phyloP scores from a whole-genome alignment of 35 echinoderm and acorn worm species.

The Ophioderma brevispina region DNA sequence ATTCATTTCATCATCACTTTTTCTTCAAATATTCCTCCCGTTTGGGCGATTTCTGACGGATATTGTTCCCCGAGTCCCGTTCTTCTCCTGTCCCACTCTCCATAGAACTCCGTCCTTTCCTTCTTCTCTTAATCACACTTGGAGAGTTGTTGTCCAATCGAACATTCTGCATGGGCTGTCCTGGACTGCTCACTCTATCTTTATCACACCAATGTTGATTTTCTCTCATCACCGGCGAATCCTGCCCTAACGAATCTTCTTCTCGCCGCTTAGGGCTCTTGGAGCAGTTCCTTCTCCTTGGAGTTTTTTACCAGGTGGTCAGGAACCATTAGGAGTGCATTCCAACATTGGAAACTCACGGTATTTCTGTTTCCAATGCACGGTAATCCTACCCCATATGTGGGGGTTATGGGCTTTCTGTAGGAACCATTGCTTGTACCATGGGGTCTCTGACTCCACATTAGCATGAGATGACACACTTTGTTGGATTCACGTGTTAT shows the following conservation, averaged over 20 bases:
- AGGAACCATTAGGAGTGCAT: slow-evolving; percentile 14
- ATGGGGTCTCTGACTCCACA: not conserved
- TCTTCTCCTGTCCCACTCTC: not conserved
- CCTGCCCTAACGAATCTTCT: not conserved
- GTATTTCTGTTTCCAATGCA: not conserved
- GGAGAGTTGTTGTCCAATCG: not conserved
- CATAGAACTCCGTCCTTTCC: slow-evolving; percentile 3
- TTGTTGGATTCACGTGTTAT: slow-evolving; percentile 10
- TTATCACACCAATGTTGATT: slow-evolving; percentile 7
- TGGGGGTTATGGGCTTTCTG: not conserved
- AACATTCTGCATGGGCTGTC: not conserved
- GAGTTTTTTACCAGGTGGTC: not conserved
- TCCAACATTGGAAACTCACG: not conserved
- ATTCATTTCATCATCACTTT: not conserved
- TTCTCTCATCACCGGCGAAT: not conserved
- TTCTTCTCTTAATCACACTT: not conserved
- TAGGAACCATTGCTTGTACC: not conserved
- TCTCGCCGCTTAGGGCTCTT: not conserved
- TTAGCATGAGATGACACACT: not conserved
- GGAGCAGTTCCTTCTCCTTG: not conserved
- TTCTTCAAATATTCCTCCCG: no score
- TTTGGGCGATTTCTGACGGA: no score
- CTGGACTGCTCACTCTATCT: not conserved
- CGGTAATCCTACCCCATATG: not conserved
- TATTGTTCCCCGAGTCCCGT: no score